These are phyloP conservation scores for Eueremaeus valkanovi DNA, from an alignment of 2,888 invertebrate genomes.

Conservation along the genomic window DNA sequence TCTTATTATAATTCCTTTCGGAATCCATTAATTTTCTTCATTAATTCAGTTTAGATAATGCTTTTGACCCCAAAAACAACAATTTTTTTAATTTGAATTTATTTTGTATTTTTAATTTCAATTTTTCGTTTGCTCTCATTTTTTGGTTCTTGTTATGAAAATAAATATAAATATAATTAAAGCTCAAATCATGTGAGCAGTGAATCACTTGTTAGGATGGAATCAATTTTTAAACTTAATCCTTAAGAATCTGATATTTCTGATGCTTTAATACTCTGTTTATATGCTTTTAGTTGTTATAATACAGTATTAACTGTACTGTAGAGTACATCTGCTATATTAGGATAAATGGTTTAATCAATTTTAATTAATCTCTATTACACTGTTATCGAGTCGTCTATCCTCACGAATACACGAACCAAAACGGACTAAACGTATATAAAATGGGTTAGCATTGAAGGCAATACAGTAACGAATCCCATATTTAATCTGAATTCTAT, in stretches of 20 bases:
- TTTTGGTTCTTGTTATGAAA: not conserved
- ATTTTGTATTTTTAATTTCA: not conserved
- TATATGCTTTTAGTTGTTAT: no score
- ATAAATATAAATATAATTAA: no score
- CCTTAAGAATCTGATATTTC: no score
- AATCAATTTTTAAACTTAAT: no score
- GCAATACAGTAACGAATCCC: not conserved
- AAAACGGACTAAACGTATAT: not conserved
- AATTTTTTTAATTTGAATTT: not conserved
- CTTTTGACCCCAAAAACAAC: conserved; percentile 1
- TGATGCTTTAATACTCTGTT: no score
- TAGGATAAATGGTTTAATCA: no score
- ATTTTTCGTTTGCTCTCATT: not conserved
- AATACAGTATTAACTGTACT: no score
- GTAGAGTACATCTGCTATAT: no score
- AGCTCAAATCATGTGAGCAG: no score
- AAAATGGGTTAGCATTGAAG: not conserved
- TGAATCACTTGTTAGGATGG: no score
- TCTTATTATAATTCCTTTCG: not conserved
- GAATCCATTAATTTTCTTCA: not conserved
- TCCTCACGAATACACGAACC: not conserved
- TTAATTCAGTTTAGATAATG: not conserved
- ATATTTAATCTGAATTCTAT: not conserved
- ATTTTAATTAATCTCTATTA: no score
- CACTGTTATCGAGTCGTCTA: no score